Conservation (phyloP, 2,797 vertebrate genomes). For the Sebastes minor region DNA sequence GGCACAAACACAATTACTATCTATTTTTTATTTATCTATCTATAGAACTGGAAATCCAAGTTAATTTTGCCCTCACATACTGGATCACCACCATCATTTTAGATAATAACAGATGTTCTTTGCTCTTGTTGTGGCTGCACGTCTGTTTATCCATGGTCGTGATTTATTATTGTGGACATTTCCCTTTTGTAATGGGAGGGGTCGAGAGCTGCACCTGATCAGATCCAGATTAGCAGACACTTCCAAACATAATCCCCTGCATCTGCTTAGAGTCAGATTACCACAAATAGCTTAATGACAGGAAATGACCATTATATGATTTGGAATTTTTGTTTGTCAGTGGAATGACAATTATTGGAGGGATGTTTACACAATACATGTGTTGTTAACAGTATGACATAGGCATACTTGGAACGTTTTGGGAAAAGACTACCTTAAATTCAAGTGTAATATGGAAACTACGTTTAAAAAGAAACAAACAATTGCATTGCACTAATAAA, state of each 20-base stretch:
- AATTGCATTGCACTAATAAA: neutral
- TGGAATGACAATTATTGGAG: slow-evolving; percentile 7
- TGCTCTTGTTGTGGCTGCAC: neutral
- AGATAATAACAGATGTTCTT: neutral
- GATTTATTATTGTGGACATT: slow-evolving; percentile 36
- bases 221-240: slow-evolving; percentile 75
- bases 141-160: slow-evolving; percentile 13
- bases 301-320: slow-evolving; percentile 52
- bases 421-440: neutral
- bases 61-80: neutral
- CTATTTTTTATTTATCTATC: neutral
- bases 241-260: slow-evolving; percentile 68
- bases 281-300: slow-evolving; percentile 61
- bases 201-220: slow-evolving; percentile 69
- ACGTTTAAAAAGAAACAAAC: neutral
- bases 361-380: neutral
- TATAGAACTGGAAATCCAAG: neutral
- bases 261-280: slow-evolving; percentile 78
- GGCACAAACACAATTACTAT: neutral
- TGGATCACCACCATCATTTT: neutral
- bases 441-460: neutral
- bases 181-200: slow-evolving; percentile 32
- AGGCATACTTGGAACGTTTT: neutral
- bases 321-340: slow-evolving; percentile 25
- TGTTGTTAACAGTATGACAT: neutral